Evolutionary conservation across 2,797 vertebrate genomes (phyloP), one percentile per base, ranked within the genome.

Genomic region (Harpagifer antarcticus): DNA sequence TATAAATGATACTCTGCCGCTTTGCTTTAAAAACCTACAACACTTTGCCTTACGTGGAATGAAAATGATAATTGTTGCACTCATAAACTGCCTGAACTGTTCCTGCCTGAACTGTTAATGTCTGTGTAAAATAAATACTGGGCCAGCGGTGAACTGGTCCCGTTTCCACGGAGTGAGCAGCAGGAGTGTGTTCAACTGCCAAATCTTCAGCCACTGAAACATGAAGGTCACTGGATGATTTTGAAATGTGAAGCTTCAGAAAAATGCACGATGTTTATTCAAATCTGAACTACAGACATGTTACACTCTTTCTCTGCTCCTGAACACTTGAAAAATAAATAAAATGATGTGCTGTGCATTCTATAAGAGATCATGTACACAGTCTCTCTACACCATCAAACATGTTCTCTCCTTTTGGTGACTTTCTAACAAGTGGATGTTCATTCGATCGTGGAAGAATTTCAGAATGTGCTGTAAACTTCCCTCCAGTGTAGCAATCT

Each of bases 1-100:
- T 75, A 86, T 90, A 90, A 71, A 76, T 33, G 52, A 27, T 79
- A 73, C 72, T 79, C 59, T 23, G 55, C 57, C 53, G 66, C 80
- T 81, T 86, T 69, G 78, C 86, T 91, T 91, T 86, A 54, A 44
- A 72, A 82, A 67, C 88, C 75, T 37, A 42, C 76, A 69, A 93
- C 78, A 86, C 82, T 68, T 88, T 95, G 94, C 94, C 94, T 95
- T 94, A 93, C 78, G 78, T 92, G 67, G 78, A 91, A 83, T 75
- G 63, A 86, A 84, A 82, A 61, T 63, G 64, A 78, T 74, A 59
- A 64, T 62, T 77, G 53, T 85, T 90, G 84, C 81, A 86, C 83
- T 86, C 82, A 79, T 84, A 66, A 69, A 68, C 86, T 78, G 76
- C 85, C 80, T 75, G 60, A 78, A 50, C 43, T 72, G 64, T 75